Evolutionary conservation across 2,113 vertebrate genomes (phyloP).

Genomic region (Rhadina sibilatrix): DNA sequence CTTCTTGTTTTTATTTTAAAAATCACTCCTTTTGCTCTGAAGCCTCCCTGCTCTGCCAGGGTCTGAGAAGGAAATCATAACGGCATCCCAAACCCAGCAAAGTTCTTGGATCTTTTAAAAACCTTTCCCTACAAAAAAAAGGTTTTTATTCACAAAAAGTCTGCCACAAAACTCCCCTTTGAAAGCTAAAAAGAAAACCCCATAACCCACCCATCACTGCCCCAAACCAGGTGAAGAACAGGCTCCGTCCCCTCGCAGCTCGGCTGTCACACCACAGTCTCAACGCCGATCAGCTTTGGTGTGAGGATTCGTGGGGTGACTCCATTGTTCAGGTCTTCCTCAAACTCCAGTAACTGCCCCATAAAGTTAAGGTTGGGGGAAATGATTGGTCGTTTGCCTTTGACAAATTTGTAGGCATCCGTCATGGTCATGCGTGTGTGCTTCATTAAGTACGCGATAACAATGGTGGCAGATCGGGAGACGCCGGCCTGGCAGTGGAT

Average conservation of each 20-base stretch:
- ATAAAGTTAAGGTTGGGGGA: conserved; percentile 99
- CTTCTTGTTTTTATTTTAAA: conserved; percentile 17
- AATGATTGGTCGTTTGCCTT: conserved; percentile 96
- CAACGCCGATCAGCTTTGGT: conserved; percentile 92
- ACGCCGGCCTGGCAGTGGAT: conserved; percentile 98
- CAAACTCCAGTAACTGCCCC: conserved; percentile 98
- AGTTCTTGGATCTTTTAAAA: conserved; percentile 62
- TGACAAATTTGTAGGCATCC: conserved; percentile 98
- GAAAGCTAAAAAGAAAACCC: conserved; percentile 41
- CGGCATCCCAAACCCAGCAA: conserved; percentile 31
- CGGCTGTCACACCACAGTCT: conserved; percentile 84
- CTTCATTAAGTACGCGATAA: conserved; percentile 99
- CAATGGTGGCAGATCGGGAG: conserved; percentile 96
- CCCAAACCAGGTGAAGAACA: neutral
- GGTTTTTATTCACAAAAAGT: conserved; percentile 57
- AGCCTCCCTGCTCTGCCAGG: neutral
- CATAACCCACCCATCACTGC: neutral
- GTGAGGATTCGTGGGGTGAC: conserved; percentile 95
- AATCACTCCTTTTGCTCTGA: conserved; percentile 21
- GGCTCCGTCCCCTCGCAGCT: neutral
- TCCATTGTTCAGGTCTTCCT: conserved; percentile 97
- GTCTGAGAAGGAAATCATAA: conserved; percentile 35
- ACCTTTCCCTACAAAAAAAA: conserved; percentile 55
- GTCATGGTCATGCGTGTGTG: conserved; percentile 99
- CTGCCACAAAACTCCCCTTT: conserved; percentile 34